Conservation (phyloP, 2,113 vertebrate genomes). For the Aldabrachelys gigantea region DNA sequence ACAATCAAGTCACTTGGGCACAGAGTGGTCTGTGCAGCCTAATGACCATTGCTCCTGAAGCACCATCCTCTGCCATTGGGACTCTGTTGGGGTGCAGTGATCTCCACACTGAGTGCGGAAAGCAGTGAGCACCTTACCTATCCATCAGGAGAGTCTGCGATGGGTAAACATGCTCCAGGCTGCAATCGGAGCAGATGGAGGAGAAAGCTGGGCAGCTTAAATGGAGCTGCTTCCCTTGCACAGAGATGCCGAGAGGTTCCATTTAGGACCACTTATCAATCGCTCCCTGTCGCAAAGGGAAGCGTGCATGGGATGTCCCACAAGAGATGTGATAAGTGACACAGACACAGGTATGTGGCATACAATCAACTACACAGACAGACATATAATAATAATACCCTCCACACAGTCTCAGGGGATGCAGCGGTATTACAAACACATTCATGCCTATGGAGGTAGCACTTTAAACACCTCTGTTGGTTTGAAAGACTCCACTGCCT, state of each 20-base stretch:
- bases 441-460: background rate
- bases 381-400: background rate
- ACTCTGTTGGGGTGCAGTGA: background rate
- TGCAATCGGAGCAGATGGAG: background rate
- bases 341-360: background rate
- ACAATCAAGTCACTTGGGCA: background rate
- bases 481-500: background rate
- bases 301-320: background rate
- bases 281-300: rapidly evolving
- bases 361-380: background rate
- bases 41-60: background rate
- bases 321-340: background rate
- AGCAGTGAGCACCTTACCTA: background rate
- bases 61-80: background rate
- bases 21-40: background rate
- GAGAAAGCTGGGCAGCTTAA: background rate
- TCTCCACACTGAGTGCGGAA: background rate
- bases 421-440: background rate
- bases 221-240: background rate
- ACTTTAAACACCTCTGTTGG: background rate
- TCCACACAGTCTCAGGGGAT: background rate
- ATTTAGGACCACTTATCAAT: background rate
- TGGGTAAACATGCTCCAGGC: background rate
- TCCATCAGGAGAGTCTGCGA: background rate
- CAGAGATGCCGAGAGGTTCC: background rate